These are phyloP conservation scores for Phoxinus phoxinus DNA, from an alignment of 2,113 vertebrate species.

Conservation along the genomic window DNA sequence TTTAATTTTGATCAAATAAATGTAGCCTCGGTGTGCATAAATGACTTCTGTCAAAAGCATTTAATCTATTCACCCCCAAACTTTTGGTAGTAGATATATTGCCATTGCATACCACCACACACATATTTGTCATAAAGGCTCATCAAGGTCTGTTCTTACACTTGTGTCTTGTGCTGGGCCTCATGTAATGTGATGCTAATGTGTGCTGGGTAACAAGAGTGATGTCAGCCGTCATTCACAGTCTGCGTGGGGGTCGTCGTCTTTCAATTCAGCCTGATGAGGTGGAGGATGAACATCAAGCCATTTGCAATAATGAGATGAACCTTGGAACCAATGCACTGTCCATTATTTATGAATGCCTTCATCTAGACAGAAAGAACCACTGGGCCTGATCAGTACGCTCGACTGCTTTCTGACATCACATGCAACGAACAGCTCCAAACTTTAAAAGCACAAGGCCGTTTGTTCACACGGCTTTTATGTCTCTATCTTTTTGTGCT, in stretches of 20 bases:
- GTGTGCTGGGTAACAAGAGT: conserved; percentile 36
- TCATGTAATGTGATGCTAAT: conserved; percentile 48
- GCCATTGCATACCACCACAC: too few species aligned
- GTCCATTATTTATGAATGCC: conserved; percentile 53
- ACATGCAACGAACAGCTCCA: background rate
- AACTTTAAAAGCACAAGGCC: conserved; percentile 49
- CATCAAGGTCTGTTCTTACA: background rate
- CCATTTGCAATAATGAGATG: conserved; percentile 43
- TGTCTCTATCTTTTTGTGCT: conserved; percentile 46
- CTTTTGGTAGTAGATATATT: too few species aligned
- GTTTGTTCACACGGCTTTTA: background rate
- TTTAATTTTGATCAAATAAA: too few species aligned
- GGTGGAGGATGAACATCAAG: conserved; percentile 31
- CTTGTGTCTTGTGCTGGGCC: conserved; percentile 18
- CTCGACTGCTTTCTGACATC: conserved; percentile 4
- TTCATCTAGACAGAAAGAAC: conserved; percentile 38
- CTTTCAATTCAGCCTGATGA: conserved; percentile 47
- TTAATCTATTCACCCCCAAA: too few species aligned
- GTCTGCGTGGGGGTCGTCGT: background rate
- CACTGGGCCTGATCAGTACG: background rate
- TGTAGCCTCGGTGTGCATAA: too few species aligned
- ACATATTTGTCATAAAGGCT: background rate
- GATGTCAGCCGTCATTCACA: conserved; percentile 48
- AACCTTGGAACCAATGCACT: conserved; percentile 14
- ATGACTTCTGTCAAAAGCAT: too few species aligned